phyloP scores from a whole-genome alignment of 64 coral and sea anemone species.

The Dendrophyllia cribrosa region DNA sequence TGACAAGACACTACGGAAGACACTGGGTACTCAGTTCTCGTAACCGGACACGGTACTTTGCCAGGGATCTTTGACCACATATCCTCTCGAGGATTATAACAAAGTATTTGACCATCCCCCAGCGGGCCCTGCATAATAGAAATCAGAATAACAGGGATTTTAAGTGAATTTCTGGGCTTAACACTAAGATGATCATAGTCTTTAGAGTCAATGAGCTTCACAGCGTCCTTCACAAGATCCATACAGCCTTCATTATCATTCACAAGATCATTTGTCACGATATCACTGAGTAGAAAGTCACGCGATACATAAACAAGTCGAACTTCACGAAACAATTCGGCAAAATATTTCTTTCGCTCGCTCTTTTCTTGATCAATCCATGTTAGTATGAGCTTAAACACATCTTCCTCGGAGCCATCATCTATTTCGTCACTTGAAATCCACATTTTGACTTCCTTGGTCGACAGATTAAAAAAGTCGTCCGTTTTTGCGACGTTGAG shows the following conservation, averaged over 20 bases:
- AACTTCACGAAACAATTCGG: not conserved
- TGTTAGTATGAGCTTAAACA: no score
- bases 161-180: not conserved
- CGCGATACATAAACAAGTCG: not conserved
- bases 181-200: not conserved
- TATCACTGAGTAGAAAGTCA: not conserved
- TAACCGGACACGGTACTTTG: no score
- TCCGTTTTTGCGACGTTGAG: no score
- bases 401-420: no score
- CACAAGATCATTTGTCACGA: slow-evolving; percentile 1
- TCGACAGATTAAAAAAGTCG: no score
- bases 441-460: not conserved
- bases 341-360: no score
- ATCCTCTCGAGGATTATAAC: not conserved
- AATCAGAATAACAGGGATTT: not conserved
- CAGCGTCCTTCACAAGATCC: not conserved
- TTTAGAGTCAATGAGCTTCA: not conserved
- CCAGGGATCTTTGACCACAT: not conserved
- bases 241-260: not conserved
- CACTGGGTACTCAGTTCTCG: no score
- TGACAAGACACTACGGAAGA: not conserved
- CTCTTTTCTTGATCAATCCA: no score
- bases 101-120: not conserved
- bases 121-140: not conserved
- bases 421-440: not conserved